Conservation (phyloP, 2,888 invertebrate species). For the Rapana venosa region DNA sequence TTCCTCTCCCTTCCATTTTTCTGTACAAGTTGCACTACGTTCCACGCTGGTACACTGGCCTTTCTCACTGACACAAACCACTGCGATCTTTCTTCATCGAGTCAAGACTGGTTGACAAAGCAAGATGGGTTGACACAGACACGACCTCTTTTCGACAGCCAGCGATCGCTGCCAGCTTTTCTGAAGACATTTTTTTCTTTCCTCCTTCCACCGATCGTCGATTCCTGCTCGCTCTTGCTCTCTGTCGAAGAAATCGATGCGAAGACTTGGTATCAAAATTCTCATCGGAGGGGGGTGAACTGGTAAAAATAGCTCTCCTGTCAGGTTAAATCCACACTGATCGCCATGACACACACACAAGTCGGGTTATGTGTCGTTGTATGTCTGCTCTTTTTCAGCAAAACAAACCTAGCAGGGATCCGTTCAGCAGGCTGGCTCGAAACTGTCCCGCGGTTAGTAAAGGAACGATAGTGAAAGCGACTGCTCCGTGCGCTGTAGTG, state of each 20-base stretch:
- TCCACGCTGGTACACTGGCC: not conserved
- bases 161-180: not conserved
- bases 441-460: not conserved
- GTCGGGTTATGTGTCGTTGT: not conserved
- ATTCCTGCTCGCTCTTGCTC: no score
- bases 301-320: not conserved
- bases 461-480: no score
- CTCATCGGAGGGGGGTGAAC: not conserved
- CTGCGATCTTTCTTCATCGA: not conserved
- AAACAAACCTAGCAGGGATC: constrained; percentile 24
- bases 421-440: not conserved
- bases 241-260: no score
- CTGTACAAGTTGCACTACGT: not conserved
- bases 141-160: not conserved
- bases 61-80: not conserved
- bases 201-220: no score
- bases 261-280: no score
- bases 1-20: no score
- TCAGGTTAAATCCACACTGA: not conserved
- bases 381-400: not conserved
- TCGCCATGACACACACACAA: constrained; percentile 1
- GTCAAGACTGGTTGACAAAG: not conserved
- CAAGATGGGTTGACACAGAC: not conserved
- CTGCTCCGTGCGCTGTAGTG: not conserved
- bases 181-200: no score